Percentiles rank a stretch among this genome's conserved stretches.
Conservation (phyloP, 2,113 vertebrate species). For the Oreochromis niloticus region DNA sequence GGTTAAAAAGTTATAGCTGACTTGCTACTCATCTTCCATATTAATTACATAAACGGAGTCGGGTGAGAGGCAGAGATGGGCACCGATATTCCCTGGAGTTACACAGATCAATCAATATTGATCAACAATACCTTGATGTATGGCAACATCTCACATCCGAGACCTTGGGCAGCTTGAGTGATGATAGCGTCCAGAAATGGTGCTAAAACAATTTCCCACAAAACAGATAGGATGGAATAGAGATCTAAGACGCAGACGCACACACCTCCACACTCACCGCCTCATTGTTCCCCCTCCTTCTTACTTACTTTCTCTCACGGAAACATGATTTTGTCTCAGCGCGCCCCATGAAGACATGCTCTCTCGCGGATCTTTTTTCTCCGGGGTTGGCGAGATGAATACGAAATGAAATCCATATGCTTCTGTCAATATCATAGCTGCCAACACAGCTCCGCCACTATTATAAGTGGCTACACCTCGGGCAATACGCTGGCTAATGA, state of each 20-base stretch:
- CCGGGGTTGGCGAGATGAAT: slow-evolving; percentile 22
- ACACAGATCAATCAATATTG: slow-evolving; percentile 61
- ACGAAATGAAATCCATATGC: slow-evolving; percentile 50
- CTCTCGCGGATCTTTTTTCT: background rate
- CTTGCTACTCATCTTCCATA: slow-evolving; percentile 46
- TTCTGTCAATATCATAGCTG: slow-evolving; percentile 52
- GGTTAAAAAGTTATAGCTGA: slow-evolving; percentile 59
- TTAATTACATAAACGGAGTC: slow-evolving; percentile 50
- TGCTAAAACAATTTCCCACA: slow-evolving; percentile 21
- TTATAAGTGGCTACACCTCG: slow-evolving; percentile 50
- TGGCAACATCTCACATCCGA: slow-evolving; percentile 46
- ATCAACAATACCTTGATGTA: slow-evolving; percentile 65
- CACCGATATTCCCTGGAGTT: slow-evolving; percentile 46
- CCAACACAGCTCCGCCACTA: slow-evolving; percentile 24
- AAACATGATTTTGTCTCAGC: background rate
- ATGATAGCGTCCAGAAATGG: slow-evolving; percentile 53
- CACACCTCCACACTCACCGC: background rate
- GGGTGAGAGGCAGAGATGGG: slow-evolving; percentile 23
- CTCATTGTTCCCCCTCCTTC: background rate
- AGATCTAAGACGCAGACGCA: slow-evolving; percentile 17
- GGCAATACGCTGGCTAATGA: slow-evolving; percentile 61
- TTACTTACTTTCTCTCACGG: background rate
- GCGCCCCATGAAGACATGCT: background rate
- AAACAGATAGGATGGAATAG: slow-evolving; percentile 32
- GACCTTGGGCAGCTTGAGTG: slow-evolving; percentile 63